Conservation (phyloP, 2,888 invertebrate genomes). For the Lymantria monacha region DNA sequence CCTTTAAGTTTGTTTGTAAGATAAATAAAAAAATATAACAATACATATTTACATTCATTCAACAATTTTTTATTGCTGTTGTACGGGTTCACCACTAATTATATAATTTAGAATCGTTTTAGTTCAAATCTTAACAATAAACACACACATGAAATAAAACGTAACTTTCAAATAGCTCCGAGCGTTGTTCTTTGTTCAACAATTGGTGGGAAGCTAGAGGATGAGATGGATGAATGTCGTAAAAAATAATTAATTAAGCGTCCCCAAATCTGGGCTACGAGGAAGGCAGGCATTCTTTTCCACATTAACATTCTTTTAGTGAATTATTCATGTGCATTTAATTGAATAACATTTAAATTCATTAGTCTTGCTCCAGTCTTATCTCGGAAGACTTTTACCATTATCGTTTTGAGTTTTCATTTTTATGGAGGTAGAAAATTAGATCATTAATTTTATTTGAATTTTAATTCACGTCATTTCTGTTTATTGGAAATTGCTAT, state of each 20-base stretch:
- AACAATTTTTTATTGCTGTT: too few relatives aligned
- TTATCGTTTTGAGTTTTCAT: constrained; percentile 29
- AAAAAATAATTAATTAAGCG: constrained; percentile 65
- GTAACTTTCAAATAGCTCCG: constrained; percentile 7
- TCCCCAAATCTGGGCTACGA: constrained; percentile 53
- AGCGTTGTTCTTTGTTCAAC: constrained; percentile 18
- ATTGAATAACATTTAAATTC: constrained; percentile 77
- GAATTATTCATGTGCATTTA: constrained; percentile 78
- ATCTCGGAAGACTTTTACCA: constrained; percentile 32
- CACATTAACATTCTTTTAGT: constrained; percentile 66
- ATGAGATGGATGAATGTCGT: constrained; percentile 29
- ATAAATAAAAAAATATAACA: too few relatives aligned
- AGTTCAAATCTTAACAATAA: background rate
- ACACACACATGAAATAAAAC: background rate
- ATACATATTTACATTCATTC: too few relatives aligned
- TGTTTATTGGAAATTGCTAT: too few relatives aligned
- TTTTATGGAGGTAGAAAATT: background rate
- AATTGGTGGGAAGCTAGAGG: constrained; percentile 24
- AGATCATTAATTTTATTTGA: background rate
- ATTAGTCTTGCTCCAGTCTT: constrained; percentile 51
- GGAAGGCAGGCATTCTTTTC: constrained; percentile 65
- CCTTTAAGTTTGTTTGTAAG: background rate
- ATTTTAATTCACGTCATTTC: too few relatives aligned
- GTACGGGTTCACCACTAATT: too few relatives aligned
- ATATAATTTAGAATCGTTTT: too few relatives aligned